Evolutionary conservation across 2,113 vertebrate species (phyloP), one percentile per base, ranked within the genome.

Genomic region (Manacus vitellinus): DNA sequence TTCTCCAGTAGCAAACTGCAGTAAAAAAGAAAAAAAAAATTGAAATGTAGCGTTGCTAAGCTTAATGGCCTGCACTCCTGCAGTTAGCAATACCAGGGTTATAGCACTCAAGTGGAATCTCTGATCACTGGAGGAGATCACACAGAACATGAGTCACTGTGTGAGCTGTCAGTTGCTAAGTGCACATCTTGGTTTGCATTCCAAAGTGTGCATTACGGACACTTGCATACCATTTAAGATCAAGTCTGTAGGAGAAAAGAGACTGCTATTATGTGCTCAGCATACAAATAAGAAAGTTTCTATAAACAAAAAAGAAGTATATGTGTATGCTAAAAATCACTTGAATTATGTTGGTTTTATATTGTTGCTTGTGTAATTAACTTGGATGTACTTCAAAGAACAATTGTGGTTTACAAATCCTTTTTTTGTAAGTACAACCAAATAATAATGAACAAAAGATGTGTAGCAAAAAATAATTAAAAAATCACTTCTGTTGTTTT

Each of bases 331-430:
- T 72, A 70, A 92, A 95, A 81, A 92, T 89, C 66, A 68, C 24
- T 93, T 89, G 35, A 86, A 72, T 93, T 71, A 52, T 28, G 47
- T 56, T 83, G 4, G 18, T 46, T 93, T 94, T 82, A 43, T 65
- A 61, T 74, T 85, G 44, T 92, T 92, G 47, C 55, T 79, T 92
- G 56, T 92, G 73, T 96, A 97, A 97, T 97, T 97, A 93, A 43
- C 67, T 96, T 96, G 93, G 82, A 95, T 79, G 33, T 65, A 79
- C 88, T 97, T 98, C 75, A 96, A 93, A 97, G 86, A 92, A 59
- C 66, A 72, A 81, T 55, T 93, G 70, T 49, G 58, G 59, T 83
- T 88, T 92, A 71, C 58, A 95, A 85, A 88, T 96, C 72, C 54
- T 49, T 30, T 90, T 87, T 97, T 90, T 73, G n/a, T 72, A 74